phyloP scores from a whole-genome alignment of 2,888 invertebrate genomes.

The Phorcus lineatus region DNA sequence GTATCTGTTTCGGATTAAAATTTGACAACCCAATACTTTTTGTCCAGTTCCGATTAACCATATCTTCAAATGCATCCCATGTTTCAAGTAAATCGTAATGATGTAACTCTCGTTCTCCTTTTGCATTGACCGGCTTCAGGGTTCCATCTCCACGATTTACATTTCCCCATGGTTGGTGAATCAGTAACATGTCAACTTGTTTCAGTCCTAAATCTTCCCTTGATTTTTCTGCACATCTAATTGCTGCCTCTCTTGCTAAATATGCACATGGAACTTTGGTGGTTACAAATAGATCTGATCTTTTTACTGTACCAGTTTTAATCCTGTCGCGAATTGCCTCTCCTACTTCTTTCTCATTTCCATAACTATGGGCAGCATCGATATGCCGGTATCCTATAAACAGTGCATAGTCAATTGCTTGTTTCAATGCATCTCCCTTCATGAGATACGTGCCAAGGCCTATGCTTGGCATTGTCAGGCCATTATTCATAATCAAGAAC shows the following conservation, averaged over 20 bases:
- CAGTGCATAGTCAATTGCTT: slow-evolving; percentile 54
- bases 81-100: slow-evolving; percentile 53
- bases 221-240: slow-evolving; percentile 51
- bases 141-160: slow-evolving; percentile 51
- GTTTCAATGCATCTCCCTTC: slow-evolving; percentile 43
- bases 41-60: slow-evolving; percentile 46
- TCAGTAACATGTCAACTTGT: slow-evolving; percentile 61
- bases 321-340: slow-evolving; percentile 46
- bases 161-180: slow-evolving; percentile 62
- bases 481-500: slow-evolving; percentile 24
- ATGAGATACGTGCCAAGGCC: slow-evolving; percentile 59
- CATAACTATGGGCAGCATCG: slow-evolving; percentile 60
- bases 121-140: slow-evolving; percentile 34
- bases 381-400: slow-evolving; percentile 57
- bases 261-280: slow-evolving; percentile 53
- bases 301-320: slow-evolving; percentile 46
- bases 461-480: slow-evolving; percentile 43
- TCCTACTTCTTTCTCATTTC: slow-evolving; percentile 58
- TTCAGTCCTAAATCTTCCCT: slow-evolving; percentile 51
- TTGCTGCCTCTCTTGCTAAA: slow-evolving; percentile 42
- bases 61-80: slow-evolving; percentile 55
- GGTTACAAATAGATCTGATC: slow-evolving; percentile 59
- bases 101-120: slow-evolving; percentile 45
- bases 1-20: slow-evolving; percentile 54
- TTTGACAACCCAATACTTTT: slow-evolving; percentile 65